Percentiles rank a stretch among this genome's conserved stretches.
These are phyloP conservation scores for Australoheros scitulus DNA, from an alignment of 2,113 vertebrate species.

Conservation along the genomic window DNA sequence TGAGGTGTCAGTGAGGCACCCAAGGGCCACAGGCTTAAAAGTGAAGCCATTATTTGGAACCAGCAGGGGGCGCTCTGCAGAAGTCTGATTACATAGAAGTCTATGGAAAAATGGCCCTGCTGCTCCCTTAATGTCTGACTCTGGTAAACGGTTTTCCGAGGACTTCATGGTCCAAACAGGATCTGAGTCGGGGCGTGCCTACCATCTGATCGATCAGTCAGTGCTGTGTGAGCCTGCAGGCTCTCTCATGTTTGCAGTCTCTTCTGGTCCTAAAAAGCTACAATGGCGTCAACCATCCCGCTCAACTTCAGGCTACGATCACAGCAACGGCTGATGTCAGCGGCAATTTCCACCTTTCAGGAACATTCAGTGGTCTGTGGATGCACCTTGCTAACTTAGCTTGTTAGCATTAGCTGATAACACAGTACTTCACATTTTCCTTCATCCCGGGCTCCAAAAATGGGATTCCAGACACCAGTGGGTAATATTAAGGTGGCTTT, in stretches of 20 bases:
- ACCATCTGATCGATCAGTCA: too few species aligned
- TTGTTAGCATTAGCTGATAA: not conserved
- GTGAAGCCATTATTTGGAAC: too few species aligned
- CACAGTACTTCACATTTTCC: not conserved
- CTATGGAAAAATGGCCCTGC: not conserved
- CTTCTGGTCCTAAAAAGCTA: fast-evolving
- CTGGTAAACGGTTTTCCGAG: too few species aligned
- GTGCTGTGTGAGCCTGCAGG: fast-evolving
- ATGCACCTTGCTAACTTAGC: not conserved
- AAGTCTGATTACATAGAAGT: not conserved
- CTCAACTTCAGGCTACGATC: too few species aligned
- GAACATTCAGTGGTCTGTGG: fast-evolving
- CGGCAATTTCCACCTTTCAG: not conserved
- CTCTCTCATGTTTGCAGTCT: not conserved
- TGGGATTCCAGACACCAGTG: fast-evolving
- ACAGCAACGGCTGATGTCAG: too few species aligned
- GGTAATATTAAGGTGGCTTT: not conserved
- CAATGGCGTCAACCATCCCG: too few species aligned
- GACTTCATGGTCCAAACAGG: not conserved
- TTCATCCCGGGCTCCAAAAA: fast-evolving
- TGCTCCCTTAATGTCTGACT: not conserved
- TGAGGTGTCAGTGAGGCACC: too few species aligned
- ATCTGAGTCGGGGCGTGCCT: not conserved
- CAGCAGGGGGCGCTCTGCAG: fast-evolving
- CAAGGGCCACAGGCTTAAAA: too few species aligned